Percentiles rank a stretch among this genome's conserved stretches.
phyloP scores from a whole-genome alignment of 2,113 vertebrate genomes.

The Dryoscopus gambensis region DNA sequence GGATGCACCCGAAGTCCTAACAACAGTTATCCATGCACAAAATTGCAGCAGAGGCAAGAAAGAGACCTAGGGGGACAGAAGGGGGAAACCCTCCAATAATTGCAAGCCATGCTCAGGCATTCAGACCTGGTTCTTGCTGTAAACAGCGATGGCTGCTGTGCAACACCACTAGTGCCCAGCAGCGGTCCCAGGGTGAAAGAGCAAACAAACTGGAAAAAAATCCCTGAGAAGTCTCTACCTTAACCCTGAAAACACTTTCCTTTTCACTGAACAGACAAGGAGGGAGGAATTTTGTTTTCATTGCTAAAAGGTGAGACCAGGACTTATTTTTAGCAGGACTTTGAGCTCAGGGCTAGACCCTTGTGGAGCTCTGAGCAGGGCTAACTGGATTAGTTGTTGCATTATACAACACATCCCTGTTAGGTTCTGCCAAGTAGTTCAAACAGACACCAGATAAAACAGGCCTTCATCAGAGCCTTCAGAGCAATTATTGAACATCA shows the following conservation, averaged over 20 bases:
- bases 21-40: neutral
- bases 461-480: neutral
- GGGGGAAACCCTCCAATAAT: fast-evolving
- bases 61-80: neutral
- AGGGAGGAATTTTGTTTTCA: neutral
- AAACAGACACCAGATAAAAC: neutral
- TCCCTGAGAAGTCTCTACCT: neutral
- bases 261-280: neutral
- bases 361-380: neutral
- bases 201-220: neutral
- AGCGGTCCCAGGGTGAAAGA: neutral
- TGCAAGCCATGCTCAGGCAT: neutral
- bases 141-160: neutral
- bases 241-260: neutral
- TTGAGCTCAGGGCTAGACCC: neutral
- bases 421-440: neutral
- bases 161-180: neutral
- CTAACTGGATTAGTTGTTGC: neutral
- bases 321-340: neutral
- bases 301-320: neutral
- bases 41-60: neutral
- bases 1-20: neutral
- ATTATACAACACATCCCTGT: neutral
- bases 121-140: neutral
- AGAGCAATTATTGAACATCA: neutral